A percentile compares a stretch with the other conserved stretches of the same genome.
phyloP scores from a whole-genome alignment of 2,113 vertebrate genomes.

The Lagopus muta region DNA sequence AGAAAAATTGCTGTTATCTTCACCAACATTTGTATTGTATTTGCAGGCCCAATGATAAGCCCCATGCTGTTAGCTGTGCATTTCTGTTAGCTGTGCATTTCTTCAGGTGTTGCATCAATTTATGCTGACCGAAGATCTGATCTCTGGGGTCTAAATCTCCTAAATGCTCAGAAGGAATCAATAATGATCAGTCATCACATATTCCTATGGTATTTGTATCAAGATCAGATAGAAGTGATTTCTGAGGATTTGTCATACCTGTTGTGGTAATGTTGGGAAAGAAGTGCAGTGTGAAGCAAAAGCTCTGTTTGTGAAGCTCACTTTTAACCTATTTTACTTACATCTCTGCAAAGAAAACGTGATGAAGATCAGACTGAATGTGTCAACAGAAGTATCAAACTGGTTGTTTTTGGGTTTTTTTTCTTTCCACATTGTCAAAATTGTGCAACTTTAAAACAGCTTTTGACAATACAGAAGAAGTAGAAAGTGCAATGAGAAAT shows the following conservation, averaged over 20 bases:
- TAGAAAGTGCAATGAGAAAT: not conserved
- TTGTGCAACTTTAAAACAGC: not conserved
- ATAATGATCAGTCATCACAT: not conserved
- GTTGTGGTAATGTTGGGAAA: not conserved
- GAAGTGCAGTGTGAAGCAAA: not conserved
- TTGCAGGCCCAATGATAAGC: not conserved
- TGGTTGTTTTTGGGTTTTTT: not conserved
- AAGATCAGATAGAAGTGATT: not conserved
- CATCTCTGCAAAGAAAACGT: accelerated
- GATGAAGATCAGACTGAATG: not conserved
- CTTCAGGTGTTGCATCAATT: not conserved
- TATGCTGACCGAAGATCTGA: not conserved
- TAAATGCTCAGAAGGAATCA: not conserved
- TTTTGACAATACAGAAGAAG: not conserved
- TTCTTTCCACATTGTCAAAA: not conserved
- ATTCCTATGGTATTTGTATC: not conserved
- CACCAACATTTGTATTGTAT: not conserved
- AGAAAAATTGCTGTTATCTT: not conserved
- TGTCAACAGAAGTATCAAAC: not conserved
- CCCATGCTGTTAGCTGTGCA: not conserved
- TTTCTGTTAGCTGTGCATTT: not conserved
- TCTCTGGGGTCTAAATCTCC: not conserved
- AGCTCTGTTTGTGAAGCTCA: not conserved
- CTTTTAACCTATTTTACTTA: not conserved
- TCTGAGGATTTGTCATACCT: not conserved